Evolutionary conservation across 1,140 invertebrate genomes (phyloP), one percentile per base, ranked within the genome.

Genomic region (Lethocerus indicus): DNA sequence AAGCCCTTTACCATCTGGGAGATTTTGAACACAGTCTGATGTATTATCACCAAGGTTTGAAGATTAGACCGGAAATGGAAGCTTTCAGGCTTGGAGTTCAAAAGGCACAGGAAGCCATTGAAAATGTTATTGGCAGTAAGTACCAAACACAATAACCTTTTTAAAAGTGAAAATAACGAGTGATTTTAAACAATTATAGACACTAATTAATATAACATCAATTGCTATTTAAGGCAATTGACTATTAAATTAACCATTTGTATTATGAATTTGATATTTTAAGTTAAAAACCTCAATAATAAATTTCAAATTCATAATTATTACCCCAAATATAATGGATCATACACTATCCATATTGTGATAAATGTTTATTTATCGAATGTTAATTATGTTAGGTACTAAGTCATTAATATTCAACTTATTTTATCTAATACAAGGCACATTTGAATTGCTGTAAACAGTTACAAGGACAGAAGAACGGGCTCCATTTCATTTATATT

Each of bases 11-110:
- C 63, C 84, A 87, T 62, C 72, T 91, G 3, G 89, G 88, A 0
- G 81, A 92, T 61, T 95, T 94, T 64, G 92, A 96, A 66, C 76
- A 88, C 58, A 89, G 89, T 57, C 69, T 95, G 1, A 85, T 95
- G 56, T 90, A 81, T 61, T 95, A 86, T 61, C 87, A 95, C 61
- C 72, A 87, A 44, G 90, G 89, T 0, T 68, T 88, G 50, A 77
- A 80, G 16, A 73, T 87, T 4, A 70, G 91, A 12, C 87, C 88
- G 0, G 89, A 95, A 54, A 71, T 88, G 39, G 79, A 81, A 51
- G 78, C 79, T 21, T 94, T 95, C 64, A 75, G 86, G 44, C 72
- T 92, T 23, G 92, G 91, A 13, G 82, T 95, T 1, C 87, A 93
- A 59, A 95, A 95, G 63, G 85, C 85, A 0, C 83, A 91, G 64